Evolutionary conservation across 2,797 vertebrate species (phyloP).

Genomic region (Hoplostethus atlanticus): DNA sequence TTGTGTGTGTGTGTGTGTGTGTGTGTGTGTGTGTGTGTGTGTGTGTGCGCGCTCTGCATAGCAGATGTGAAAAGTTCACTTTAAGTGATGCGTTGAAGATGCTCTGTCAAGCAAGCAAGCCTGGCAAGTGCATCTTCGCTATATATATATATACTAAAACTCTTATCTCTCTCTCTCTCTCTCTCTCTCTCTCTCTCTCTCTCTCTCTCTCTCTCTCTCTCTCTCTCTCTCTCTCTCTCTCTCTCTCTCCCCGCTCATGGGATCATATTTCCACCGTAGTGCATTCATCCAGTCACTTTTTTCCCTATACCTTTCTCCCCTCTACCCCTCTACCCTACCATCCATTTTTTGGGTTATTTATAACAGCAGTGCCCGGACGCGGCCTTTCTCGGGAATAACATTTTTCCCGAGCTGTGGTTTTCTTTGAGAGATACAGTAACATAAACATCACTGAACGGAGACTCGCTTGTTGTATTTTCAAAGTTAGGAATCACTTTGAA

Average conservation of each 20-base stretch:
- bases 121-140: slow-evolving; percentile 33
- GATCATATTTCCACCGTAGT: slow-evolving; percentile 28
- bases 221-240: neutral
- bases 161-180: neutral
- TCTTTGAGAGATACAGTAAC: slow-evolving; percentile 46
- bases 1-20: neutral
- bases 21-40: slow-evolving; percentile 3
- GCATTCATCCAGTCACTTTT: slow-evolving; percentile 7
- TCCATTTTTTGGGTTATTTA: slow-evolving; percentile 65
- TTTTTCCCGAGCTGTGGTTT: slow-evolving; percentile 36
- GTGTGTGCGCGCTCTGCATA: neutral
- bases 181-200: slow-evolving; percentile 7
- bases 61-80: slow-evolving; percentile 44
- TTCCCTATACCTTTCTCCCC: neutral
- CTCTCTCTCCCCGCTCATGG: slow-evolving; percentile 11
- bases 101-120: slow-evolving; percentile 41
- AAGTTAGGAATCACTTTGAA: slow-evolving; percentile 50
- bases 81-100: slow-evolving; percentile 19
- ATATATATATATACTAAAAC: slow-evolving; percentile 22
- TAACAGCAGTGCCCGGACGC: slow-evolving; percentile 30
- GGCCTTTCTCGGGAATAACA: slow-evolving; percentile 47
- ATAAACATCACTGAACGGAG: slow-evolving; percentile 40
- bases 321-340: neutral
- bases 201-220: neutral
- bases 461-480: slow-evolving; percentile 36